These are phyloP conservation scores for Drosophila cardini DNA, from an alignment of 1,140 invertebrate genomes.

Conservation along the genomic window DNA sequence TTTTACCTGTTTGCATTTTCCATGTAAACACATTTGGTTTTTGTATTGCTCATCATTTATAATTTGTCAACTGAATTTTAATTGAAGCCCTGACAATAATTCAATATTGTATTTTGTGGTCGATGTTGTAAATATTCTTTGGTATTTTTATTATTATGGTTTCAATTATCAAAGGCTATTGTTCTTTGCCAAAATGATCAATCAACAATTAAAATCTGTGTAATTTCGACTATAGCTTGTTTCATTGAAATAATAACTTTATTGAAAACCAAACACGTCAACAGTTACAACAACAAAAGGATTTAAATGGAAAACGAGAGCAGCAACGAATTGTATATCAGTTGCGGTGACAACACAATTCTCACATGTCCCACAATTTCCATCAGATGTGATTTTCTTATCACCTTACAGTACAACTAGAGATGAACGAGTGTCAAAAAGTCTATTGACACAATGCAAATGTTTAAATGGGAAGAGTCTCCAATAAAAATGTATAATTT, in stretches of 20 bases:
- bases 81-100: conserved; percentile 2
- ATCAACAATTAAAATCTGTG: conserved; percentile 6
- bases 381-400: background rate
- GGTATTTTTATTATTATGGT: background rate
- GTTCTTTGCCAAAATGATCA: background rate
- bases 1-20: background rate
- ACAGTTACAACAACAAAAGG: background rate
- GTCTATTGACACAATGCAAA: no score
- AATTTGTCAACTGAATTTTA: background rate
- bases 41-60: background rate
- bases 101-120: background rate
- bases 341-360: conserved; percentile 29
- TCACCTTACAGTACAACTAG: background rate
- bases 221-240: background rate
- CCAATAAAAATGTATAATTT: no score
- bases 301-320: background rate
- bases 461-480: no score
- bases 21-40: background rate
- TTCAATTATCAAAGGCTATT: background rate
- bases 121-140: background rate
- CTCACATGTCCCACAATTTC: background rate
- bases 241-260: conserved; percentile 1
- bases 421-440: background rate
- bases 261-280: background rate
- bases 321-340: conserved; percentile 32